These are phyloP conservation scores for Phortica magna DNA, from an alignment of 2,888 invertebrate species.

Conservation along the genomic window DNA sequence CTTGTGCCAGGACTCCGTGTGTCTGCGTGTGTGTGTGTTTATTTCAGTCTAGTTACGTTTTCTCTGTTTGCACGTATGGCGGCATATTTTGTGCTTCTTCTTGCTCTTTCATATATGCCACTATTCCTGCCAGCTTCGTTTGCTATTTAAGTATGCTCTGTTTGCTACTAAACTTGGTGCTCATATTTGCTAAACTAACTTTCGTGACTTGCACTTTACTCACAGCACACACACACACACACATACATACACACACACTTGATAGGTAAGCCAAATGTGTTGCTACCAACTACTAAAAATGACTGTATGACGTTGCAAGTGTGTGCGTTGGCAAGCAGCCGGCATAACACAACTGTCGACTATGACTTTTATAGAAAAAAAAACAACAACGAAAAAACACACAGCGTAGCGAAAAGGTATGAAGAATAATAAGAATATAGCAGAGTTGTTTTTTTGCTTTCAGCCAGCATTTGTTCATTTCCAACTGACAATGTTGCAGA, in stretches of 20 bases:
- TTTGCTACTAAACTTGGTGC: constrained; percentile 37
- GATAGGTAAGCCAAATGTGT: not conserved
- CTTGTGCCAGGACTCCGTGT: too few relatives aligned
- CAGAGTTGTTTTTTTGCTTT: not conserved
- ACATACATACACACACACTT: not conserved
- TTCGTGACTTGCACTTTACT: constrained; percentile 58
- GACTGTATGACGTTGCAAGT: not conserved
- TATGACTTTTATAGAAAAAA: not conserved
- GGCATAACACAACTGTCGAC: constrained; percentile 15
- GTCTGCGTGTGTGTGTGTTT: too few relatives aligned
- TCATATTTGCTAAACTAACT: constrained; percentile 61
- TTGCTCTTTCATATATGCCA: not conserved
- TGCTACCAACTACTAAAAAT: not conserved
- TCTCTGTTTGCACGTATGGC: constrained; percentile 10
- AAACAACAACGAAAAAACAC: not conserved
- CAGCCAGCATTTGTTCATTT: not conserved
- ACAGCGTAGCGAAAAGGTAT: not conserved
- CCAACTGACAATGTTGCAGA: constrained; percentile 14
- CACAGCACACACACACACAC: not conserved
- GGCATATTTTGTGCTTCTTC: not conserved
- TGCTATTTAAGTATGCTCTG: not conserved
- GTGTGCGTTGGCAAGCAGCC: not conserved
- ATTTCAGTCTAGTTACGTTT: not conserved
- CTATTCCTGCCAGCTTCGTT: not conserved
- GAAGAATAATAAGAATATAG: not conserved